These are phyloP conservation scores for Siderastrea radians DNA, from an alignment of 92 coral and sea anemone genomes.

Conservation along the genomic window DNA sequence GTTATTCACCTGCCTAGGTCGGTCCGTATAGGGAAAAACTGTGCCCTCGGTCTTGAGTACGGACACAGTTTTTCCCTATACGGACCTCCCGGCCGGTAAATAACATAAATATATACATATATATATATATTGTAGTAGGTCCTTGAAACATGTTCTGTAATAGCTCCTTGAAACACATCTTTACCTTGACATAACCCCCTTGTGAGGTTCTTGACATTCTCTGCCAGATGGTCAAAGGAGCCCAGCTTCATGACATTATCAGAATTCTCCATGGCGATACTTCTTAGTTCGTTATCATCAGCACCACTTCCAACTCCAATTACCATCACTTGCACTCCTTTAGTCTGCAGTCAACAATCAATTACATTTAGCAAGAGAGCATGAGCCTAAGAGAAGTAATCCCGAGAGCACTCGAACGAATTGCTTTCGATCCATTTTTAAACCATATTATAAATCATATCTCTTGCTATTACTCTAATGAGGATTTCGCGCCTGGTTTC, in stretches of 20 bases:
- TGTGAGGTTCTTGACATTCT: constrained; percentile 64
- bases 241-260: constrained; percentile 65
- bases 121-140: background rate
- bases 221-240: constrained; percentile 60
- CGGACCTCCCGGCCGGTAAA: too few relatives aligned
- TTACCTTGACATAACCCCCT: constrained; percentile 84
- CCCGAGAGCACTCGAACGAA: too few relatives aligned
- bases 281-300: constrained; percentile 62
- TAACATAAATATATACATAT: too few relatives aligned
- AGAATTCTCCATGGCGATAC: constrained; percentile 68
- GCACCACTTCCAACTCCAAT: constrained; percentile 79
- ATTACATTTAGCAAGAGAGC: background rate
- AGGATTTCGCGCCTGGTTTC: background rate
- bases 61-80: too few relatives aligned
- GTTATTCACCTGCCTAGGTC: too few relatives aligned
- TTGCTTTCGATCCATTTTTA: too few relatives aligned
- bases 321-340: constrained; percentile 74
- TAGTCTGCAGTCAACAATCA: constrained; percentile 44
- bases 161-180: background rate
- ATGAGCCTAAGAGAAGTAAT: background rate
- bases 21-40: too few relatives aligned
- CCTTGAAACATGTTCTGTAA: too few relatives aligned
- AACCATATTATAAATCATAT: too few relatives aligned
- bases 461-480: too few relatives aligned
- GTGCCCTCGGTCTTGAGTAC: too few relatives aligned